Percentiles rank a stretch among this genome's conserved stretches.
Evolutionary conservation across 2,888 invertebrate genomes (phyloP).

Genomic region (Drosophila mettleri): DNA sequence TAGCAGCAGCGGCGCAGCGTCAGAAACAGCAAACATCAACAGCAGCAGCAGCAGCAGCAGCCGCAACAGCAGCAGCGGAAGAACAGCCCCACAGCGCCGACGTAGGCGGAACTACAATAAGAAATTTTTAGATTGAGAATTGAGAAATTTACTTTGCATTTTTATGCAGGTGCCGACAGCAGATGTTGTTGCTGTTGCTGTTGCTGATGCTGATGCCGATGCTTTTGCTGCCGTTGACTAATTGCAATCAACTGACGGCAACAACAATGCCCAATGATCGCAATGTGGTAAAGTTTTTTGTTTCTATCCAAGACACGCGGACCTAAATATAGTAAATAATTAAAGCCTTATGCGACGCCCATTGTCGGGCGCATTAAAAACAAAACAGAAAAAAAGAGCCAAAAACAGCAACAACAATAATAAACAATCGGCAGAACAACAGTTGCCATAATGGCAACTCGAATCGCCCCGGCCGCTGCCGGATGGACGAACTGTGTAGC

Average conservation of each 20-base stretch:
- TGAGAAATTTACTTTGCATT: constrained; percentile 49
- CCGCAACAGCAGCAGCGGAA: constrained; percentile 35
- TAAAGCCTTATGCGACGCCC: constrained; percentile 31
- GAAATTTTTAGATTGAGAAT: constrained; percentile 58
- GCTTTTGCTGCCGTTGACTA: constrained; percentile 26
- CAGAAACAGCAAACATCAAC: constrained; percentile 13
- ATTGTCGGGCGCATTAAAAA: constrained; percentile 35
- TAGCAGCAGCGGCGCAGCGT: constrained; percentile 20
- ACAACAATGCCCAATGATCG: constrained; percentile 10
- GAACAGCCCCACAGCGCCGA: constrained; percentile 29
- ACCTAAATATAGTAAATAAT: constrained; percentile 72
- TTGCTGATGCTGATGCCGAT: not conserved
- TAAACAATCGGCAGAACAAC: not conserved
- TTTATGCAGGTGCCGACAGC: constrained; percentile 52
- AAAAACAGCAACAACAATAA: constrained; percentile 1
- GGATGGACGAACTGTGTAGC: constrained; percentile 8
- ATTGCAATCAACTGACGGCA: constrained; percentile 33
- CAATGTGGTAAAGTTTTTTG: constrained; percentile 16
- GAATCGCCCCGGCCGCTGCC: not conserved
- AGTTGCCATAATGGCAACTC: constrained; percentile 23
- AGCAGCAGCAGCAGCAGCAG: constrained; percentile 15
- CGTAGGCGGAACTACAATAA: constrained; percentile 61
- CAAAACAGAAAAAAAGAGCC: constrained; percentile 5
- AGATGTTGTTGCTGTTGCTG: constrained; percentile 5
- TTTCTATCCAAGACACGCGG: constrained; percentile 29